Evolutionary conservation across 2,888 invertebrate species (phyloP), one percentile per base, ranked within the genome.

Genomic region (Rhimphoctona megacephalus): DNA sequence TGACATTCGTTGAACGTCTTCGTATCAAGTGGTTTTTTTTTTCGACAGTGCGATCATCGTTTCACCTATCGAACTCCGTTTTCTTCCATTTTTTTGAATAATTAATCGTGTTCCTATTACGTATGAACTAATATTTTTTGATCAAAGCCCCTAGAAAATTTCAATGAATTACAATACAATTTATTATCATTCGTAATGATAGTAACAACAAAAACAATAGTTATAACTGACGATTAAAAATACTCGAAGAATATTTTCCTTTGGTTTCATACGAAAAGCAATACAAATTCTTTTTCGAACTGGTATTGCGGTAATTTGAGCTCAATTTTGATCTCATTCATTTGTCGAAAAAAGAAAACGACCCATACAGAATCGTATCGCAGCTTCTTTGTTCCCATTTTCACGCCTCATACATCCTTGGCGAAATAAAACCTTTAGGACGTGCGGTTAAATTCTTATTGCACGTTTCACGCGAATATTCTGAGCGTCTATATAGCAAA

Each of bases 341-440:
- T 6, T 52, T 52, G 4, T 52, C 2, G 1, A 8, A 52, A 6
- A n/a, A 52, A n/a, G 7, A 6, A 6, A 7, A 0, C n/a, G n/a
- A n/a, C n/a, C n/a, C n/a, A 9, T 57, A 7, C 7, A 8, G 1
- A 22, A 61, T 19, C 19, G 19, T 19, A 5, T 17, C 25, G 9
- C 2, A 39, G 39, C 33, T 36, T 61, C 49, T 79, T 36, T 57
- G 33, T n/a, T n/a, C 46, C 39, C 39, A 46, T 57, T 25, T 36
- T 69, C 17, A 17, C 25, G 19, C 46, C 36, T 54, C 25, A n/a
- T 52, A 57, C 17, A 46, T 69, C 46, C 52, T 73, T 49, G 36
- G 52, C 9, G 54, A 54, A 69, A 57, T 64, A 0, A 46, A 81
- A 72, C 52, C 81, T 85, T 85, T 87, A 73, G 85, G 85, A 87